These are phyloP conservation scores for Unio delphinus DNA, from an alignment of 2,888 invertebrate species.

Conservation along the genomic window DNA sequence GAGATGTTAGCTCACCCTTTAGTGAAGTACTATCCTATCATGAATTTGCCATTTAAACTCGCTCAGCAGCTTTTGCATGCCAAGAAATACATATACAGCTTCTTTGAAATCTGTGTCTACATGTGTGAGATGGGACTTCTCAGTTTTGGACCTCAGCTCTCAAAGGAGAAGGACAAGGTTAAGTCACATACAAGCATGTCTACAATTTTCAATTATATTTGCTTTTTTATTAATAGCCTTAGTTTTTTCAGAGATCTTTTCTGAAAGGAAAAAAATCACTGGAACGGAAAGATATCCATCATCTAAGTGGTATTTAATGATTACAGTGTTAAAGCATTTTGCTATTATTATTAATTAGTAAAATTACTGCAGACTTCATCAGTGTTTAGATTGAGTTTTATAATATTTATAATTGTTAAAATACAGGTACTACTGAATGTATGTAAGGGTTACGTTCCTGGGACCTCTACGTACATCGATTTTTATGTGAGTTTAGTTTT, in stretches of 20 bases:
- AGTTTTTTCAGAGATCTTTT: neutral
- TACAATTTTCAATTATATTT: constrained; percentile 3
- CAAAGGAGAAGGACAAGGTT: constrained; percentile 81
- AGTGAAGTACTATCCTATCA: constrained; percentile 78
- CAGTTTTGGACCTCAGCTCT: constrained; percentile 79
- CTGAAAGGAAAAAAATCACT: neutral
- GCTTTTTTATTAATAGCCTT: neutral
- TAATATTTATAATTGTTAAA: no score
- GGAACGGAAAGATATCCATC: no score
- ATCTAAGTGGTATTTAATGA: no score
- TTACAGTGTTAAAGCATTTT: no score
- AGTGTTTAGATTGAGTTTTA: no score
- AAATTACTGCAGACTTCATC: no score
- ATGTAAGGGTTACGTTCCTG: no score
- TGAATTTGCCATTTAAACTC: constrained; percentile 75
- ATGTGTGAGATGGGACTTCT: constrained; percentile 79
- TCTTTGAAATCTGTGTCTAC: constrained; percentile 76
- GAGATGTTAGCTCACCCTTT: constrained; percentile 79
- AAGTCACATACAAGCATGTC: constrained; percentile 3
- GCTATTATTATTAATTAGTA: no score
- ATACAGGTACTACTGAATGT: no score
- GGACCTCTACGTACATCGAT: no score
- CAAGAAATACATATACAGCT: constrained; percentile 77
- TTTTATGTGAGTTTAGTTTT: no score
- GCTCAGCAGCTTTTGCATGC: constrained; percentile 74